phyloP scores from a whole-genome alignment of 2,797 vertebrate genomes.

The Cirrhinus molitorella region DNA sequence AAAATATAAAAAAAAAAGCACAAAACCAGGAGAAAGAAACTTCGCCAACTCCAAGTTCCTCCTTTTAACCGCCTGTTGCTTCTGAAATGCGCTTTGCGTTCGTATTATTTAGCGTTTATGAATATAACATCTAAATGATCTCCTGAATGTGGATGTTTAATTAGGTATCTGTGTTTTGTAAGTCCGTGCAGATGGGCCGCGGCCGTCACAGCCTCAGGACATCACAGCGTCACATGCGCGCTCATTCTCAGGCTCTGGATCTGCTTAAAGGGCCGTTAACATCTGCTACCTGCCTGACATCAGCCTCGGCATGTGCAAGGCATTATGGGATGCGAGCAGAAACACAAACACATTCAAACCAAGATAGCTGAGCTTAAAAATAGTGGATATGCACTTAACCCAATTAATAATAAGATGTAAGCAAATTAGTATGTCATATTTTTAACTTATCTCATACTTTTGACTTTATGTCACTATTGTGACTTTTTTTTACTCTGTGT shows the following conservation, averaged over 20 bases:
- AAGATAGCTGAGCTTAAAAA: background rate
- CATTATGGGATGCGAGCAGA: constrained; percentile 31
- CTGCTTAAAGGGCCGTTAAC: constrained; percentile 17
- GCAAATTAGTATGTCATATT: background rate
- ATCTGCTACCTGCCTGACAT: constrained; percentile 27
- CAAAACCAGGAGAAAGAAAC: constrained; percentile 61
- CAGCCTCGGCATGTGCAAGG: background rate
- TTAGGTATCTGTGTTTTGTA: constrained; percentile 28
- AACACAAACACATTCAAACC: background rate
- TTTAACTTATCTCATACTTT: background rate
- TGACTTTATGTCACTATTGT: background rate
- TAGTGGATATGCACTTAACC: too few species aligned
- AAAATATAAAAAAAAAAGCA: constrained; percentile 74
- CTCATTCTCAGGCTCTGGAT: constrained; percentile 15
- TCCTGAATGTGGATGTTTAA: background rate
- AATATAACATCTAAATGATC: background rate
- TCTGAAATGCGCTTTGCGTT: background rate
- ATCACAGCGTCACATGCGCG: background rate
- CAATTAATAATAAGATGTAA: background rate
- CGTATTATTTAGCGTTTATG: background rate
- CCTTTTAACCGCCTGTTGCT: constrained; percentile 82
- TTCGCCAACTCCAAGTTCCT: constrained; percentile 67
- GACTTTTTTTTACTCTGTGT: background rate
- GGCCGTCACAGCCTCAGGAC: constrained; percentile 12
- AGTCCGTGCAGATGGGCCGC: constrained; percentile 15